These are phyloP conservation scores for Muschampia plurimacula DNA, from an alignment of 2,888 invertebrate species.

Conservation along the genomic window DNA sequence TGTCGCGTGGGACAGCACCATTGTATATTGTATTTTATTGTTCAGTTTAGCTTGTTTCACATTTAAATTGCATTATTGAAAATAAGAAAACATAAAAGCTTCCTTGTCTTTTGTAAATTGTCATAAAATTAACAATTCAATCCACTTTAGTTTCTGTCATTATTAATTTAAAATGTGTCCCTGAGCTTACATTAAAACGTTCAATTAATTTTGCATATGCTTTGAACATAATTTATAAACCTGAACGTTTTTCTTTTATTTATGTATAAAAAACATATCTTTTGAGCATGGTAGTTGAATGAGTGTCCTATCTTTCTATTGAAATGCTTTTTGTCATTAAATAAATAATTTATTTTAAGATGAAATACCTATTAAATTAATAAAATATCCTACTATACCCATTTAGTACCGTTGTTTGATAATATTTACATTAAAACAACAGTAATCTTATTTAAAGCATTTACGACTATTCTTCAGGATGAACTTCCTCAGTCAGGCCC, in stretches of 20 bases:
- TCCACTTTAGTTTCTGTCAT: constrained; percentile 10
- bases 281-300: background rate
- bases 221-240: background rate
- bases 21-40: constrained; percentile 14
- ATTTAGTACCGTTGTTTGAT: background rate
- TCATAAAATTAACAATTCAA: constrained; percentile 10
- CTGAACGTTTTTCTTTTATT: background rate
- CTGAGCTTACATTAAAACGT: constrained; percentile 1
- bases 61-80: constrained; percentile 6
- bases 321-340: background rate
- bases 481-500: constrained; percentile 76
- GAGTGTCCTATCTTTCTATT: background rate
- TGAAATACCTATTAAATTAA: background rate
- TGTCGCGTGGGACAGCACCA: constrained; percentile 66
- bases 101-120: constrained; percentile 17
- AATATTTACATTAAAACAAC: background rate
- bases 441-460: background rate
- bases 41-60: constrained; percentile 29
- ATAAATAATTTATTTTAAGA: background rate
- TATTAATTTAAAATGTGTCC: constrained; percentile 4
- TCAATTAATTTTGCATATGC: constrained; percentile 2
- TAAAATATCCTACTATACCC: too few species aligned
- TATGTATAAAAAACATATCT: background rate
- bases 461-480: constrained; percentile 56
- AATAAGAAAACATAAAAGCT: constrained; percentile 5